Evolutionary conservation across 1,140 invertebrate genomes (phyloP), one percentile per base, ranked within the genome.

Genomic region (Trichonephila clavipes): DNA sequence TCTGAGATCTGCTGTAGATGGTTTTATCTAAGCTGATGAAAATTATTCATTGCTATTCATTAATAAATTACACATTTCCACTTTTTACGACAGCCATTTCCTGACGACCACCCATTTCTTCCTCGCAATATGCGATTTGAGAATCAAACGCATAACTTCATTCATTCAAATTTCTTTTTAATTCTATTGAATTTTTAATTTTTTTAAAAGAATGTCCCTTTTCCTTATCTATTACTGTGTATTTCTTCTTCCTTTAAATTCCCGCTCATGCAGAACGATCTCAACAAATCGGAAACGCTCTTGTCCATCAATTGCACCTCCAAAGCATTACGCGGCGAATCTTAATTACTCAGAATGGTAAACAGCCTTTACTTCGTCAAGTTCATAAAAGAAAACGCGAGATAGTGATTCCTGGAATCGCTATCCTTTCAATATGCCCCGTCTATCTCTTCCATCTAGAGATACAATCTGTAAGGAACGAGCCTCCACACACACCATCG

Each of bases 401-500:
- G 28, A 77, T 77, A 18, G 28, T 28, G 28, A 34, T 77, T 28
- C 72, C 24, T 34, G 72, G 24, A 69, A 77, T 77, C 72, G 14
- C 72, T 77, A 34, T 77, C 72, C 72, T 77, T 77, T 77, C 72
- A 77, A 77, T 77, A 77, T 77, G 72, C 72, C 72, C 16, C 72
- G 72, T 77, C 72, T 77, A 77, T 77, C 72, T 77, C n/a, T 40
- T 7, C 72, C 72, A 77, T 77, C 72, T 77, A 16, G 72, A 77
- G 72, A 77, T 77, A 34, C 28, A 18, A 77, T 77, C 62, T 64
- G 62, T 21, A 21, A 64, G 62, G 62, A 64, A 14, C 72, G 72
- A 40, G 34, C 14, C 72, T 77, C 28, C 72, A 77, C 72, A 77
- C 72, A 28, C 72, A 28, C 72, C 28, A 77, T 77, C 14, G 72